Base-by-base conservation (phyloP, 2,113 vertebrate species). In the Eolophus roseicapilla region DNA sequence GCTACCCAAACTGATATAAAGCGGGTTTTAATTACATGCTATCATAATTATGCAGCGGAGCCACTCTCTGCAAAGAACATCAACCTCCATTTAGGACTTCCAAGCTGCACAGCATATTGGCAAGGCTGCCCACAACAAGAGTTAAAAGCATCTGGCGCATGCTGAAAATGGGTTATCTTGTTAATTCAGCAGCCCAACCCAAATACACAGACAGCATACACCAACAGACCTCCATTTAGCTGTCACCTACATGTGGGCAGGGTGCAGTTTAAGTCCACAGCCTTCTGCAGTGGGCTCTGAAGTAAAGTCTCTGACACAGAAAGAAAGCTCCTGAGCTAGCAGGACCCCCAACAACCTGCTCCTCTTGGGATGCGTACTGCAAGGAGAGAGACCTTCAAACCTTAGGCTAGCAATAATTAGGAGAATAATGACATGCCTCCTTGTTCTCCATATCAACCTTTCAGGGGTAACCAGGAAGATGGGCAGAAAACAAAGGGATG, bases 41-140 rank as follows among this genome's bases (percentile, higher is more conserved):
- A 77, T 78, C 65, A 17, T 59, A 92, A 91, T 92, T 76, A 93
- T 0, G 0, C n/a, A 92, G 87, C 49, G 31, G 70, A 91, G 41
- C 27, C 35, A 35, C 65, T 76, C 52, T 82, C 94, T 82, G 52
- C 85, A 79, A 93, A 93, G 82, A 92, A 91, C 78, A 96, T 65
- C 67, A 50, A 91, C 87, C 49, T 64, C 67, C 52, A 90, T 57
- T 85, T 46, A 74, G 44, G 70, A 83, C 41, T 83, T 81, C 52
- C 67, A 91, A 41, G 17, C n/a, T 17, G 29, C 0, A 0, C 16
- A 35, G 44, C 0, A 1, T 21, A 69, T 62, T 91, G 70, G 83
- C 55, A 55, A 71, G 43, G 65, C 77, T 84, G 49, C 67, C 81
- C 39, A 47, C 62, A 55, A 44, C 1, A 3, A 49, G 57, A 86